Evolutionary conservation across 2,888 invertebrate species (phyloP).

Genomic region (Junonia oenone): DNA sequence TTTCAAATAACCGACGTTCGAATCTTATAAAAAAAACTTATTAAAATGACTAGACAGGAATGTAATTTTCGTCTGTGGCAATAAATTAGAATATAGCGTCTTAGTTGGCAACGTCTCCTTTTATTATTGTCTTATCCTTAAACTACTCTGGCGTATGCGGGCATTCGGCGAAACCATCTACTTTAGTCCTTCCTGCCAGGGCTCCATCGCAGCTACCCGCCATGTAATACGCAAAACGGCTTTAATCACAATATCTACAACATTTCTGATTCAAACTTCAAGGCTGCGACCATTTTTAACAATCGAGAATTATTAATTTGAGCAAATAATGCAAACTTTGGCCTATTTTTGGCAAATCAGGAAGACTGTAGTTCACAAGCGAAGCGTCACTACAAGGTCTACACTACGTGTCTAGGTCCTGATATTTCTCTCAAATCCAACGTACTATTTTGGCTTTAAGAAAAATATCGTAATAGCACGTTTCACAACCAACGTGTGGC

Average conservation of each 20-base stretch:
- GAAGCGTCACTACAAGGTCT: constrained; percentile 69
- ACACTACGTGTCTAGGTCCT: constrained; percentile 67
- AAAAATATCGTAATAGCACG: constrained; percentile 67
- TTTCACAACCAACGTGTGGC: constrained; percentile 77
- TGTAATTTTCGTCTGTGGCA: constrained; percentile 56
- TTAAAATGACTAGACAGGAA: constrained; percentile 74
- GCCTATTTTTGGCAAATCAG: constrained; percentile 65
- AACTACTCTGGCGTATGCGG: constrained; percentile 48
- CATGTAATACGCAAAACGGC: constrained; percentile 12
- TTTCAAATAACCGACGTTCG: constrained; percentile 42
- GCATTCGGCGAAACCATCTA: constrained; percentile 1
- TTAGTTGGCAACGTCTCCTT: constrained; percentile 62
- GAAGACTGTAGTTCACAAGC: constrained; percentile 72
- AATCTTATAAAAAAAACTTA: constrained; percentile 27
- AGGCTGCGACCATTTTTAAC: constrained; percentile 24
- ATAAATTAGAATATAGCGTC: constrained; percentile 47
- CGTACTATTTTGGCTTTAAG: constrained; percentile 31
- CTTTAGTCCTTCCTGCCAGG: constrained; percentile 5
- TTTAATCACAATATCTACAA: constrained; percentile 1
- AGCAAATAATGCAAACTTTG: constrained; percentile 59
- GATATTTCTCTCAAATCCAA: constrained; percentile 53
- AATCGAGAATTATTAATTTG: constrained; percentile 38
- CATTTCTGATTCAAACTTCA: neutral
- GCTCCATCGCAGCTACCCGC: constrained; percentile 11
- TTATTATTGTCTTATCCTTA: constrained; percentile 72